Percentiles rank a stretch among this genome's conserved stretches.
Evolutionary conservation across 92 coral and sea anemone genomes (phyloP).

Genomic region (Galaxea fascicularis): DNA sequence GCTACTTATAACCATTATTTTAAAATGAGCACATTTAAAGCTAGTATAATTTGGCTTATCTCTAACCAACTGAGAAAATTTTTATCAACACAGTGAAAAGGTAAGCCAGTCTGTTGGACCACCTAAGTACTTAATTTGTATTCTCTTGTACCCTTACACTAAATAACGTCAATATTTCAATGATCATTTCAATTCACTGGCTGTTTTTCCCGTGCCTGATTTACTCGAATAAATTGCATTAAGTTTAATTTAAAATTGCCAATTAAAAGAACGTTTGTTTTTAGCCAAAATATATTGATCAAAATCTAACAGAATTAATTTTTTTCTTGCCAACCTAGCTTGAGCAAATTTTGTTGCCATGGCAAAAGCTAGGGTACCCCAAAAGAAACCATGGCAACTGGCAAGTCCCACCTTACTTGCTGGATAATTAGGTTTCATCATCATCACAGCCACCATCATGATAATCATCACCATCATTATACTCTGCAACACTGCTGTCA

Average conservation of each 20-base stretch:
- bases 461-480: neutral
- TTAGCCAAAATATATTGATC: constrained; percentile 25
- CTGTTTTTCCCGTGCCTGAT: neutral
- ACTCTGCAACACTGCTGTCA: neutral
- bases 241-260: neutral
- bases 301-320: neutral
- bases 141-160: neutral
- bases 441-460: neutral
- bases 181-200: neutral
- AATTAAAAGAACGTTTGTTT: neutral
- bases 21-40: neutral
- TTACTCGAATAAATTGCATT: neutral
- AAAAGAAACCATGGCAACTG: neutral
- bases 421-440: neutral
- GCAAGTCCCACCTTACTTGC: too few species aligned
- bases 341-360: neutral
- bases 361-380: neutral
- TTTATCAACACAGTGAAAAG: neutral
- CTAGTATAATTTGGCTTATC: neutral
- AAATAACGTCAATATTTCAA: neutral
- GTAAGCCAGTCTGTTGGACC: constrained; percentile 5
- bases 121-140: neutral
- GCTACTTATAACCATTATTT: neutral
- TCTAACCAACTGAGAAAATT: neutral
- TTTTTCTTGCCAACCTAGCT: neutral